Base-by-base conservation (phyloP, 2,797 vertebrate species). In the Jordanella pulchra region DNA sequence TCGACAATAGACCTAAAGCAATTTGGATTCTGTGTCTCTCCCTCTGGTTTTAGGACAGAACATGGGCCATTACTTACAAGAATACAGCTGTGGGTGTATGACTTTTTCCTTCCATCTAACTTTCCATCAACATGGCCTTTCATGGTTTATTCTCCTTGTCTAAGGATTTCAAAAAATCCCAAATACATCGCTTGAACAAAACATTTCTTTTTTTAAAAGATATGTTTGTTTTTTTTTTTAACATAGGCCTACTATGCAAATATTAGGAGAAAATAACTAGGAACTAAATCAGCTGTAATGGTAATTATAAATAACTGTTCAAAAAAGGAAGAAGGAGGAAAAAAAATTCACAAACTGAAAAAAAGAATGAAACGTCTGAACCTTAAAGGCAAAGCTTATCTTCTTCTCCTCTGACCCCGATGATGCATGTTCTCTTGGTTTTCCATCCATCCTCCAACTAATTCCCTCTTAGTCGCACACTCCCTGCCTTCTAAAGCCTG, bases 401-500 rank as follows among this genome's bases (percentile, higher is more conserved):
- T 73, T 58, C 25, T 60, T 65, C 51, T 53, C 71, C 42, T 82
- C 65, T 17, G 55, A 82, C 65, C 78, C 79, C 73, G 69, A 72
- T 65, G 69, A 76, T 65, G 25, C 78, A 79, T 78, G 67, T 84
- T 78, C 51, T 72, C 78, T 66, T 35, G 72, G 73, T 30, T 82
- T 76, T 73, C 64, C 27, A 15, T 77, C 73, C 64, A 32, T n/a
- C 32, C 1, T 12, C 78, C 77, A 72, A 69, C 71, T 73, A 30
- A 27, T 61, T 53, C 42, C 51, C 47, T 0, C 55, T 66, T 21
- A 60, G 48, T 63, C 30, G 23, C 60, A 45, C 32, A 48, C 35
- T 28, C 51, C 73, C 70, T 53, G 50, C 78, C 61, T 76, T 73
- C 80, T 58, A 78, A 77, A 64, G 78, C 79, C 78, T 84, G 81